A percentile compares a stretch with the other conserved stretches of the same genome.
Conservation (phyloP, 37 sponge, comb jelly and placozoan genomes). For the Aplysina aerophoba region DNA sequence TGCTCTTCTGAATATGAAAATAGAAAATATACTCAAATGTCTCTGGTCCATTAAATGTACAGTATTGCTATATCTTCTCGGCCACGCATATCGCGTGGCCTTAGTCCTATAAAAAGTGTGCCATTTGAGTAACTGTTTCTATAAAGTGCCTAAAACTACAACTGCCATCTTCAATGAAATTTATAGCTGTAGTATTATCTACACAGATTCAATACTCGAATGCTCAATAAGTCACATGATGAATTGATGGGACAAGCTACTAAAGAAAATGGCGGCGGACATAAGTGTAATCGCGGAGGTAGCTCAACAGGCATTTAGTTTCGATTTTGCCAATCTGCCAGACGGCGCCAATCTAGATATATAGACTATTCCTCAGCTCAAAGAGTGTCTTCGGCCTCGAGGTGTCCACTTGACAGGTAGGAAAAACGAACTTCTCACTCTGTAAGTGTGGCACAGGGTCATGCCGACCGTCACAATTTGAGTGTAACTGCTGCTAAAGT, state of each 20-base stretch:
- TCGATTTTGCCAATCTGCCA: neutral
- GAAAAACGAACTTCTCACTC: neutral
- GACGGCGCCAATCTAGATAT: neutral
- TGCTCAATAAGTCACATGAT: constrained; percentile 9
- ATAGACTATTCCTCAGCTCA: neutral
- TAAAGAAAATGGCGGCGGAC: neutral
- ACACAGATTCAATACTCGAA: neutral
- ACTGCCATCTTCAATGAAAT: too few species aligned
- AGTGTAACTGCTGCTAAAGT: neutral
- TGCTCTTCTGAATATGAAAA: too few species aligned
- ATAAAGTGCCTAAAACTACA: too few species aligned
- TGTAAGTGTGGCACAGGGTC: neutral
- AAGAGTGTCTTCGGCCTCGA: neutral
- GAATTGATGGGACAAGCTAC: neutral
- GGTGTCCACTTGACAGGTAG: neutral
- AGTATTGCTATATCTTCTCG: too few species aligned
- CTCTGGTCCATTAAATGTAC: too few species aligned
- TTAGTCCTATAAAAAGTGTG: too few species aligned
- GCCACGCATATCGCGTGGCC: too few species aligned
- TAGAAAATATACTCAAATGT: too few species aligned
- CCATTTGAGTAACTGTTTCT: too few species aligned
- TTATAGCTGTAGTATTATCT: neutral
- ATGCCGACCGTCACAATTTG: too few species aligned
- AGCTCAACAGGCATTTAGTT: neutral
- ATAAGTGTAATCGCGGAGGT: neutral